Evolutionary conservation across 1,140 invertebrate species (phyloP), one percentile per base, ranked within the genome.

Genomic region (Zaprionus inermis): DNA sequence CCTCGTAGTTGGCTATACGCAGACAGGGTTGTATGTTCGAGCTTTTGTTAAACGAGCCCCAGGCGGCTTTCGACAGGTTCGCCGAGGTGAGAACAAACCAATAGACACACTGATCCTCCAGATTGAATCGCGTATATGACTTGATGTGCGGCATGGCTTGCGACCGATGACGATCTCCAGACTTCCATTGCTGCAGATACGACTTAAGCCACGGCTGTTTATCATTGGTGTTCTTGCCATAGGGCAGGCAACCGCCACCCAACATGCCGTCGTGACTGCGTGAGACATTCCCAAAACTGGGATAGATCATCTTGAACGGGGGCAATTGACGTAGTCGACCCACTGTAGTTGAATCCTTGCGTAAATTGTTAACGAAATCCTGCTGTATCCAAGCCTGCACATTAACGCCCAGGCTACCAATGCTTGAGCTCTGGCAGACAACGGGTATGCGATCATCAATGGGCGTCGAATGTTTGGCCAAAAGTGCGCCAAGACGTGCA

Each of bases 51-150:
- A 95, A 88, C 16, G 93, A 94, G 64, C 98, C 98, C 98, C 98
- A 99, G 1, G 98, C 98, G 16, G 98, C 97, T 93, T 98, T 99
- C 12, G 98, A 99, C 7, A 99, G 92, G 93, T 99, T 99, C 0
- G 97, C 97, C 79, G 97, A 98, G 0, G 98, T 98, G 0, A 99
- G 93, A 1, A 98, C 93, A 91, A 97, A 98, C 95, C 96, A 97
- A 71, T 95, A 95, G 71, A 95, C 94, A 90, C 94, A 93, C 55
- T 93, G 93, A 94, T 96, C 68, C 93, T 93, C 95, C 1, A 96
- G 96, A 60, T 90, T 92, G 2, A 96, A 91, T 44, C 98, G 94
- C 0, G 95, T 94, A 91, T 99, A 99, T 0, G 95, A 95, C 93
- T 99, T 99, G 52, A 99, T 98, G 88, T 99, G 98, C 5, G 98